Base-by-base conservation (phyloP, 1,140 invertebrate genomes). In the Luehdorfia chinensis region DNA sequence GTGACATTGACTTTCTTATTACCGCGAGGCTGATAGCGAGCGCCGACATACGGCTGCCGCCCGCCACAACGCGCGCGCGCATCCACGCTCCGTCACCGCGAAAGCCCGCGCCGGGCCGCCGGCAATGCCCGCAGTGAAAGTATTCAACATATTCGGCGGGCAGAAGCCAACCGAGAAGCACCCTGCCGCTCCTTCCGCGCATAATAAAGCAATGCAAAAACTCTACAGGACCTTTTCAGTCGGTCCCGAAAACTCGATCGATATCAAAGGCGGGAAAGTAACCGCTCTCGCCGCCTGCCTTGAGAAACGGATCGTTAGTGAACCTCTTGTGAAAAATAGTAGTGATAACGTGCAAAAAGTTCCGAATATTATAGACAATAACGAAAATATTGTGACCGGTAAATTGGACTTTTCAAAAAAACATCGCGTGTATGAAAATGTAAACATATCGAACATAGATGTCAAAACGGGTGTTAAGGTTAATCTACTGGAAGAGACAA, bases 141-240 rank as follows among this genome's bases (percentile, higher is more conserved):
- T 85, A 59, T 83, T 83, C 55, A 76, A 72, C 58, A 77, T 84
- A 84, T 84, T 84, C 66, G 83, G 83, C 69, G 76, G 73, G 55
- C 79, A 86, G 76, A 85, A 84, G 75, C 70, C 79, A 62, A 55
- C 77, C 74, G 81, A 85, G 61, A 83, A 78, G 48, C 75, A 75
- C 43, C 55, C 60, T 43, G 45, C 69, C 28, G 25, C 71, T 53
- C 41, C 66, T 63, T 59, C 78, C 55, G 45, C 67, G 36, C 53
- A 46, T 12, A 69, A 73, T 39, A 66, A 74, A 65, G 76, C 84
- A 14, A 73, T 81, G 56, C 87, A 87, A 76, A 87, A 83, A 56
- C 87, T 88, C 66, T 88, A 88, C 73, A 87, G 81, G 74, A 87
- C 83, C 33, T 84, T 87, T 62, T 84, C 80, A 75, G 72, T 84